Evolutionary conservation across 2,888 invertebrate genomes (phyloP), one percentile per base, ranked within the genome.

Genomic region (Bugula neritina): DNA sequence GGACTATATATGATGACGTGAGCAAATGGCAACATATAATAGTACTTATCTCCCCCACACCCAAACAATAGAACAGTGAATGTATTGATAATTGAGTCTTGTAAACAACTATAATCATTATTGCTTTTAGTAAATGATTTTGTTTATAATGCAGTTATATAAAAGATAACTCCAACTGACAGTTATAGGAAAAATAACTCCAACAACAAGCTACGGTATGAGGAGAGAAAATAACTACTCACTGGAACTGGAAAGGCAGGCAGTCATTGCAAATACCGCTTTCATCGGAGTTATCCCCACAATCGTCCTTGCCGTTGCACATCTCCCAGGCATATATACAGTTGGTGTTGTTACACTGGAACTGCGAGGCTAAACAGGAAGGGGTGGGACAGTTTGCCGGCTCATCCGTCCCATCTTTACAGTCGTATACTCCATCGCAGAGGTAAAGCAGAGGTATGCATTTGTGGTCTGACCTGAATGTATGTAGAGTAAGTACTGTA

Each of bases 351-450:
- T 29, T 23, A 54, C 73, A 73, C 17, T 69, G 69, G 54, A 71
- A 73, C 25, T 69, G 63, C 52, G 58, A 25, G 13, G 27, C 35
- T 27, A 34, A 23, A 31, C 54, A 73, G 1, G 52, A 10, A 23
- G 0, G 1, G n/a, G 21, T 13, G 3, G 31, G 54, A 23, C 71
- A 31, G 5, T 69, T 70, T 0, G 23, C 57, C 1, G 35, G 34
- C 84, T 95, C 94, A 81, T 95, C 95, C 0, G 92, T 92, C 63
- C 89, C 89, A 83, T 95, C 94, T 0, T 92, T 93, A 80, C 94
- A 94, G 82, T 96, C 94, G 80, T 94, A 92, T 0, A 91, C 90
- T 77, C 90, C 90, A 84, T 96, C 94, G 82, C 96, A 97, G 0
- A 93, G 88, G 82, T 90, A 90, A 0, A 87, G 82, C 71, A 90